Conservation (phyloP, 37 sponge, comb jelly and placozoan species). For the Haliclona indistincta region DNA sequence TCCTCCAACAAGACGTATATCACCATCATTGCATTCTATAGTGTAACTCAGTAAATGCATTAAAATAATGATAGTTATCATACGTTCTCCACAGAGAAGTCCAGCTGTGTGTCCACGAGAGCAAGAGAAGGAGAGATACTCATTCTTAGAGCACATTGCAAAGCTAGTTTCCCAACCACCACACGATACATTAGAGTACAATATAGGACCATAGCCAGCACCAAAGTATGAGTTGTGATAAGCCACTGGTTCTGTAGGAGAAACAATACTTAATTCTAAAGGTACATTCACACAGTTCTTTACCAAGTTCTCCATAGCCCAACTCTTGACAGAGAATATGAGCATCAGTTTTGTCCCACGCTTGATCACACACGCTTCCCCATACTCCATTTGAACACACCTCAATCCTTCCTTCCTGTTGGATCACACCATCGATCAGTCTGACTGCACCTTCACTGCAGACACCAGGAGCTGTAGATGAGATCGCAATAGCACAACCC, state of each 20-base stretch:
- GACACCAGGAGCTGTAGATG: background rate
- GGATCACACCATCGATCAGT: slow-evolving; percentile 9
- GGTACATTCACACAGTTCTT: too few species aligned
- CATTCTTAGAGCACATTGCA: background rate
- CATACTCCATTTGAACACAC: background rate
- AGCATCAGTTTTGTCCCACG: slow-evolving; percentile 10
- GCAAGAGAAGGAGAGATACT: background rate
- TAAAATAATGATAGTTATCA: background rate
- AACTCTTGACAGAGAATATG: background rate
- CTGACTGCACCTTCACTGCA: background rate
- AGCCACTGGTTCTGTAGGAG: slow-evolving; percentile 6
- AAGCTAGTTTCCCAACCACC: slow-evolving; percentile 6
- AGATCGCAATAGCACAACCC: too few species aligned
- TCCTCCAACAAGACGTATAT: slow-evolving; percentile 1
- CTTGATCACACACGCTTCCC: slow-evolving; percentile 2
- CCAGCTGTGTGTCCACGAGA: background rate
- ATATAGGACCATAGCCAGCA: slow-evolving; percentile 21
- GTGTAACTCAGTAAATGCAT: background rate
- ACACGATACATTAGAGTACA: slow-evolving; percentile 4
- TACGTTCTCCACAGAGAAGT: slow-evolving; percentile 3
- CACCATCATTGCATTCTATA: slow-evolving; percentile 3
- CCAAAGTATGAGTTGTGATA: slow-evolving; percentile 1
- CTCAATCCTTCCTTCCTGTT: slow-evolving; percentile 8
- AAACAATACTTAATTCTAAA: too few species aligned
- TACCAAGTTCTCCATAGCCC: background rate